Base-by-base conservation (phyloP, 2,888 invertebrate species). In the Rhingia rostrata region DNA sequence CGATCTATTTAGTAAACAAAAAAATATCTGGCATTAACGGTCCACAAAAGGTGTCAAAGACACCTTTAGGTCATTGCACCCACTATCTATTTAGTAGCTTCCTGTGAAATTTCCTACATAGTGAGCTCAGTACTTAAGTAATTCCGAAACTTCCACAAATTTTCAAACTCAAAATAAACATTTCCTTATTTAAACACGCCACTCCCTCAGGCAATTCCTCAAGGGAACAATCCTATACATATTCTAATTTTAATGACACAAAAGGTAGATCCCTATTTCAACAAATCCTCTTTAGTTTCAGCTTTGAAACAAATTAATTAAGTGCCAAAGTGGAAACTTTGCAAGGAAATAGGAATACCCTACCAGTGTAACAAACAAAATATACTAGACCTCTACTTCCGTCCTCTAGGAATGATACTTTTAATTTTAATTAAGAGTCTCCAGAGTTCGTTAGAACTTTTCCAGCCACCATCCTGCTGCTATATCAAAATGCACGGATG, bases 341-440 rank as follows among this genome's bases (percentile, higher is more conserved):
- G 12, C 9, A 37, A 39, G 37, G 22, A 64, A 39, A 39, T 49
- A 32, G 39, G 51, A 41, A 41, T 10, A 66, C 41, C 32, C 5
- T 10, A 6, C 39, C 51, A 22, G 41, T 33, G 37, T 6, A n/a
- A 37, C 9, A 30, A 3, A 39, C 6, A 12, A 43, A 45, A 35
- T 14, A 14, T 1, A 5, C 14, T 4, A 7, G 12, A 47, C 47
- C 35, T 32, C 49, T 37, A 49, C 37, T 7, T 12, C 9, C 51
- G 39, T 22, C 39, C 32, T 32, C n/a, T 39, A 30, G n/a, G 14
- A 22, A 22, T 49, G 41, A 14, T 53, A 53, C 41, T 66, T 66
- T 53, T 41, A 32, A 41, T 67, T 54, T 54, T 54, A 67, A 67
- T 67, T 54, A 54, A 14, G 43, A 54, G 45, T 33, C 43, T 33